Evolutionary conservation across 2,888 invertebrate species (phyloP).

Genomic region (Latheticus oryzae): DNA sequence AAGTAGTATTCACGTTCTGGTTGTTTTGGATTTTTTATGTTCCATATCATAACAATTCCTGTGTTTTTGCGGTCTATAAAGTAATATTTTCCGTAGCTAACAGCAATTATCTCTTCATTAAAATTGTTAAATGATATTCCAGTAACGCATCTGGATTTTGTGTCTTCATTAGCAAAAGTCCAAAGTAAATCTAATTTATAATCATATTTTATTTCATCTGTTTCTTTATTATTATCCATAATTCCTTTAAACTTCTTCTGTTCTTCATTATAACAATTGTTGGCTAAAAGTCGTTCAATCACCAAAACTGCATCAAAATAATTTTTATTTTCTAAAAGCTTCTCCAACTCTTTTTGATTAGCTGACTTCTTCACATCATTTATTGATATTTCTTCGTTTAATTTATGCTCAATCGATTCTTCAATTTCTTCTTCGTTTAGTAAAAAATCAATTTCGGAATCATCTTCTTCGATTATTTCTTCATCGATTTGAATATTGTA

Average conservation of each 20-base stretch:
- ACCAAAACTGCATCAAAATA: slow-evolving; percentile 75
- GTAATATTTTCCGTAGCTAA: slow-evolving; percentile 76
- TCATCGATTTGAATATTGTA: slow-evolving; percentile 62
- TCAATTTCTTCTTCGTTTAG: slow-evolving; percentile 4
- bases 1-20: slow-evolving; percentile 79
- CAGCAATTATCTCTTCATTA: slow-evolving; percentile 79
- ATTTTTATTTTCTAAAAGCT: slow-evolving; percentile 57
- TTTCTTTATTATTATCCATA: not conserved
- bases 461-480: slow-evolving; percentile 51
- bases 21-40: slow-evolving; percentile 83
- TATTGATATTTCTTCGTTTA: slow-evolving; percentile 46
- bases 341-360: slow-evolving; percentile 60
- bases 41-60: slow-evolving; percentile 82
- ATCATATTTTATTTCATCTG: slow-evolving; percentile 71
- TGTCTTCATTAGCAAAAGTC: slow-evolving; percentile 71
- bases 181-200: slow-evolving; percentile 77
- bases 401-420: slow-evolving; percentile 45
- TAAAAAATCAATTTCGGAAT: not conserved
- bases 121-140: slow-evolving; percentile 73
- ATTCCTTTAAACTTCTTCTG: slow-evolving; percentile 74
- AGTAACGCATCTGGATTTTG: slow-evolving; percentile 70
- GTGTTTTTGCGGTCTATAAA: slow-evolving; percentile 67
- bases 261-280: slow-evolving; percentile 72
- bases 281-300: slow-evolving; percentile 79
- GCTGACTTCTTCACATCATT: slow-evolving; percentile 53